Base-by-base conservation (phyloP, 2,888 invertebrate species). In the Oxytorus armatus region DNA sequence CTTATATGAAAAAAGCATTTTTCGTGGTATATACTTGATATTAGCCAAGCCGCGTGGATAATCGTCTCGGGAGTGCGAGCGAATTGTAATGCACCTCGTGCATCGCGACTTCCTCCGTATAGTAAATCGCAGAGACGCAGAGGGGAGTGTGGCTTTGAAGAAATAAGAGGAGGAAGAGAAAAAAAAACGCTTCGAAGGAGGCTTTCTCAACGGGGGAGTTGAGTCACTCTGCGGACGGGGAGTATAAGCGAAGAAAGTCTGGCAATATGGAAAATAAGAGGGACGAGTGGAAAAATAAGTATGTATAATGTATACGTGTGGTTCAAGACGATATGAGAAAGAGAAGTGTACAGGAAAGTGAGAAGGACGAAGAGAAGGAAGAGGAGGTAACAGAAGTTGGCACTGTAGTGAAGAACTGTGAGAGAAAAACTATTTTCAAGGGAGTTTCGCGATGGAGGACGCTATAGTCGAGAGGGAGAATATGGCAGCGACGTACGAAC, bases 241-340 rank as follows among this genome's bases (percentile, higher is more conserved):
- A 69, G n/a, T n/a, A 79, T 82, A 85, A 86, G 84, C 83, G 82
- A 73, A 82, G 82, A 83, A 79, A 80, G 84, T 80, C 82, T 83
- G 79, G 79, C 84, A 82, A 85, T 86, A 86, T 86, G 84, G 80
- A 84, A 86, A 86, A 86, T 85, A 85, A 78, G 81, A 69, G 63
- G 57, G 63, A 78, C 73, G 68, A 44, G 61, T 61, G 59, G 61
- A 57, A 78, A 68, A 55, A 68, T 51, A 57, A 36, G 57, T 39
- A 18, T 18, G 33, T n/a, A n/a, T n/a, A 44, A 66, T 66, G 59
- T 68, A 68, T 49, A 44, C 25, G 42, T 61, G 65, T 69, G 68
- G 68, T 44, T 29, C 49, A 66, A n/a, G 39, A 18, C 33, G 63
- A 59, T 36, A 75, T 65, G 72, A 55, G 1, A 55, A 14, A 55